Evolutionary conservation across 2,888 invertebrate species (phyloP).

Genomic region (Ochropleura leucogaster): DNA sequence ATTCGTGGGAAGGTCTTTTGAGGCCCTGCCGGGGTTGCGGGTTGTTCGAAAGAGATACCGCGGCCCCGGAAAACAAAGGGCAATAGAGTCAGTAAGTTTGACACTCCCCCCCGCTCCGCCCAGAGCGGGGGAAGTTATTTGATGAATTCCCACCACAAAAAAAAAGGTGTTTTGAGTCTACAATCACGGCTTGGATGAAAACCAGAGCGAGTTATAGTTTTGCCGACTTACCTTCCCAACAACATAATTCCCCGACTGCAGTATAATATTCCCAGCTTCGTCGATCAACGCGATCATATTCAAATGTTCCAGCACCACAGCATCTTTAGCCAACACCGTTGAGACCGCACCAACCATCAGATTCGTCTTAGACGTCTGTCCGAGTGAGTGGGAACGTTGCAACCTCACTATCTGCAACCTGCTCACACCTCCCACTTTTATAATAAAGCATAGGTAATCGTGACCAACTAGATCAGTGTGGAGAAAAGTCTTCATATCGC

Average conservation of each 20-base stretch:
- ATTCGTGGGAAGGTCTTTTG: no score
- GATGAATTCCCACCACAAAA: no score
- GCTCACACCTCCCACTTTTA: slow-evolving; percentile 82
- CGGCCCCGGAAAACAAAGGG: no score
- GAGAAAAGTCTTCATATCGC: slow-evolving; percentile 93
- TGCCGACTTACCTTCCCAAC: slow-evolving; percentile 92
- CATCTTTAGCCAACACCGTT: slow-evolving; percentile 95
- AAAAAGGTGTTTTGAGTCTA: no score
- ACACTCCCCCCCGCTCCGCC: no score
- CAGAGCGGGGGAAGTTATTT: no score
- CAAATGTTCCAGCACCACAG: slow-evolving; percentile 94
- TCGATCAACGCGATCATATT: slow-evolving; percentile 96
- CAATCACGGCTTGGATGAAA: no score
- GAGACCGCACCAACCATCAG: slow-evolving; percentile 94
- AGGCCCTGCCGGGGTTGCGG: no score
- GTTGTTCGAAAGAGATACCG: no score
- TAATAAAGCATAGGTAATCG: slow-evolving; percentile 94
- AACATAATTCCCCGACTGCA: slow-evolving; percentile 95
- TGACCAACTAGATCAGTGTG: slow-evolving; percentile 96
- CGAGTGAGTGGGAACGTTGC: slow-evolving; percentile 91
- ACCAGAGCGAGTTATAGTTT: no score
- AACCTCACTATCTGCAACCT: slow-evolving; percentile 93
- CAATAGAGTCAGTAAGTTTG: no score
- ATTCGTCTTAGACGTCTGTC: slow-evolving; percentile 88
- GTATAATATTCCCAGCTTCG: slow-evolving; percentile 93